Evolutionary conservation across 2,797 vertebrate genomes (phyloP).

Genomic region (Ceryle rudis): DNA sequence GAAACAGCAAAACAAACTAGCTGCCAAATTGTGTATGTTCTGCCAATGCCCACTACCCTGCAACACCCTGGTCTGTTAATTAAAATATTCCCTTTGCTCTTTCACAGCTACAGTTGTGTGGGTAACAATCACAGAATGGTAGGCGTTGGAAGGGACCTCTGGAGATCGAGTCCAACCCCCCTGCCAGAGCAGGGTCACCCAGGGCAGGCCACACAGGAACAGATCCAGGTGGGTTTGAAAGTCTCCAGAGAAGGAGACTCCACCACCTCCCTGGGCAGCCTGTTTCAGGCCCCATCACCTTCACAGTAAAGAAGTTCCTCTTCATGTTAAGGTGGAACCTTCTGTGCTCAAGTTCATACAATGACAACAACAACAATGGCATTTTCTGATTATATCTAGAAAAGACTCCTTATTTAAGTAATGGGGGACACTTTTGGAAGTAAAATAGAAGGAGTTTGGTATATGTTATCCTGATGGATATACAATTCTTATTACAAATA

Average conservation of each 20-base stretch:
- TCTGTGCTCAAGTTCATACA: too few relatives aligned
- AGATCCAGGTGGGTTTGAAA: too few relatives aligned
- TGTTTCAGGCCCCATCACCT: too few relatives aligned
- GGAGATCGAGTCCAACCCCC: too few relatives aligned
- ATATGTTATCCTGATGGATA: background rate
- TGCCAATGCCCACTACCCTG: background rate
- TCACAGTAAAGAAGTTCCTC: too few relatives aligned
- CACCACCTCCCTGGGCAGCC: too few relatives aligned
- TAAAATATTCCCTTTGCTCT: background rate
- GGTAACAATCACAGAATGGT: background rate
- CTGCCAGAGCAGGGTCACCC: too few relatives aligned
- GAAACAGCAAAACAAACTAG: background rate
- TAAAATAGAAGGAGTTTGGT: background rate
- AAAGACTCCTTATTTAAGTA: background rate
- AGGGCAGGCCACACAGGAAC: too few relatives aligned
- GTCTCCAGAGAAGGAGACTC: too few relatives aligned
- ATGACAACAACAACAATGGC: background rate
- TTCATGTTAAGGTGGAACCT: too few relatives aligned
- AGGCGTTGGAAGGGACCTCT: too few relatives aligned
- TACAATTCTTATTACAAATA: background rate
- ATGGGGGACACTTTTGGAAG: accelerated
- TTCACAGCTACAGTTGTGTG: background rate
- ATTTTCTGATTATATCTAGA: background rate
- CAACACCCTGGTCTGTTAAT: background rate
- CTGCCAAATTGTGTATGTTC: background rate